Evolutionary conservation across 2,797 vertebrate species (phyloP).

Genomic region (Periparus ater): DNA sequence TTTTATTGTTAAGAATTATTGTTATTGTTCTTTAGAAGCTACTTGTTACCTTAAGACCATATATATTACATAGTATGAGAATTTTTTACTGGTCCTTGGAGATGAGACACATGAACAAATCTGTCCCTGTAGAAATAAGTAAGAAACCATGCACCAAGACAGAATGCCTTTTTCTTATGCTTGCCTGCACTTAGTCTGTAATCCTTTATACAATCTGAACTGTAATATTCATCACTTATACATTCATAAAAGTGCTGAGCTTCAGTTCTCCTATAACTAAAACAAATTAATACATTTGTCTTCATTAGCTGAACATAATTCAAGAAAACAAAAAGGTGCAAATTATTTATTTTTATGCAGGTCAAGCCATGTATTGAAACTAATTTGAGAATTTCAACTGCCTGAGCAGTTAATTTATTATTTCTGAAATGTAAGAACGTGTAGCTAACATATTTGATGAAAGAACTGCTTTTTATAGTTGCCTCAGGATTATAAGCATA

Average conservation of each 20-base stretch:
- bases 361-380: conserved; percentile 60
- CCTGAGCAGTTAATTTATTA: conserved; percentile 48
- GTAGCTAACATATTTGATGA: neutral
- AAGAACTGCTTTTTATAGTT: neutral
- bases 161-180: conserved; percentile 16
- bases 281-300: conserved; percentile 72
- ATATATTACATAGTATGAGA: neutral
- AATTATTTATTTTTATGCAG: conserved; percentile 65
- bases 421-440: neutral
- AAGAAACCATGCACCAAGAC: neutral
- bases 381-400: conserved; percentile 54
- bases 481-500: neutral
- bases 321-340: conserved; percentile 45
- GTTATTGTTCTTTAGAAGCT: neutral
- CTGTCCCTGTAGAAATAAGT: neutral
- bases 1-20: neutral
- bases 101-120: neutral
- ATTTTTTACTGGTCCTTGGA: neutral
- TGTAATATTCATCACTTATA: conserved; percentile 66
- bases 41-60: neutral
- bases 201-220: conserved; percentile 61
- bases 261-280: conserved; percentile 57
- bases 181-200: conserved; percentile 47
- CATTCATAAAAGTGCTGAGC: conserved; percentile 51
- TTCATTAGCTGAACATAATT: conserved; percentile 69